Evolutionary conservation across 1,140 invertebrate species (phyloP).

Genomic region (Bacillus rossius): DNA sequence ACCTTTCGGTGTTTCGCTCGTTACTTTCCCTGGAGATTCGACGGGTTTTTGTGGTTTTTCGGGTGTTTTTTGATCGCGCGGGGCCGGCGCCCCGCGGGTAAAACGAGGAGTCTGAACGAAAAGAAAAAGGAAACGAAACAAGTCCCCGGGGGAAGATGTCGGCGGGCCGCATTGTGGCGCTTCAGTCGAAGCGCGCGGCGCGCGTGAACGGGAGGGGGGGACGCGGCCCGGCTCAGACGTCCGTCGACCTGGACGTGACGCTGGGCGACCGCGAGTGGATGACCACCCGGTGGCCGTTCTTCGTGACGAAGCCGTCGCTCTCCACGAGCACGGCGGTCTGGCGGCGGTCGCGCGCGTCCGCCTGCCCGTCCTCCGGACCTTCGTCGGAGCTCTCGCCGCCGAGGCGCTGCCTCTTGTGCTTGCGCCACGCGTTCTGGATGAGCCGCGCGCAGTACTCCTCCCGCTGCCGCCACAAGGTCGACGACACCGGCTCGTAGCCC

Average conservation of each 20-base stretch:
- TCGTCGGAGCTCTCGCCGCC: constrained; percentile 35
- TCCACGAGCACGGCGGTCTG: constrained; percentile 77
- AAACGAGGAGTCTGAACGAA: too few relatives aligned
- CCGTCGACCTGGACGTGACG: constrained; percentile 68
- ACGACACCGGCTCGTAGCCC: constrained; percentile 89
- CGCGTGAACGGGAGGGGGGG: constrained; percentile 42
- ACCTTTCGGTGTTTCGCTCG: too few relatives aligned
- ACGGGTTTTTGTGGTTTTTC: too few relatives aligned
- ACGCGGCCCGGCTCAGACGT: constrained; percentile 67
- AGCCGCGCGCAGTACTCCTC: constrained; percentile 93
- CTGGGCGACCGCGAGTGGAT: constrained; percentile 80
- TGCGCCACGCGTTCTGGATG: constrained; percentile 91
- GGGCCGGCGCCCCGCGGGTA: too few relatives aligned
- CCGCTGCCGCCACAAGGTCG: constrained; percentile 88
- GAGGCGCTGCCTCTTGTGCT: constrained; percentile 65
- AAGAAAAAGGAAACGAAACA: too few relatives aligned
- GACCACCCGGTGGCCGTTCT: constrained; percentile 83
- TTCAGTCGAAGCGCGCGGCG: neutral
- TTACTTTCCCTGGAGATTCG: too few relatives aligned
- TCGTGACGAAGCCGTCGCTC: constrained; percentile 72
- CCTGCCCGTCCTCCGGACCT: constrained; percentile 23
- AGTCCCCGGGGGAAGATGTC: neutral
- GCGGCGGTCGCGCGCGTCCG: constrained; percentile 34
- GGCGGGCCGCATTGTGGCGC: neutral
- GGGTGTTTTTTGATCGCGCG: too few relatives aligned